A percentile compares a stretch with the other conserved stretches of the same genome.
Evolutionary conservation across 2,888 invertebrate species (phyloP).

Genomic region (Lathronympha strigana): DNA sequence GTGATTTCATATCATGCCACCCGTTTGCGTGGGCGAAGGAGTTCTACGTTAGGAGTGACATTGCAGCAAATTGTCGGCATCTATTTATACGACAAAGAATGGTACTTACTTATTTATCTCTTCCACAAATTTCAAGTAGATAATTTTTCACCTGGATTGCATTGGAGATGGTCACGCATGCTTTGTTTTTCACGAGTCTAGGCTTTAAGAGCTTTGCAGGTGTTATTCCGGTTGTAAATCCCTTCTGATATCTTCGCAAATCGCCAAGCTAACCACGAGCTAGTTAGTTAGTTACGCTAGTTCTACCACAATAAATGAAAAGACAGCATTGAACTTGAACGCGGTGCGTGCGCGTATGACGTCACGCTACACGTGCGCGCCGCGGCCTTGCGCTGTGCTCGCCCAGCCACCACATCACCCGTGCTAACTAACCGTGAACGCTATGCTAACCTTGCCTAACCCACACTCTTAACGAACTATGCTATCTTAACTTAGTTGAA

Average conservation of each 20-base stretch:
- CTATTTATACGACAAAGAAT: neutral
- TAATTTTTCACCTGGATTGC: neutral
- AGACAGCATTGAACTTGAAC: conserved; percentile 82
- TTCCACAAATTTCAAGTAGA: neutral
- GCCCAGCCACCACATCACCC: conserved; percentile 50
- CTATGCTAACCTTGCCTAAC: conserved; percentile 40
- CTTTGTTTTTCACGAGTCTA: neutral
- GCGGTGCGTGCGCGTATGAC: conserved; percentile 71
- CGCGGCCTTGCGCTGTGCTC: conserved; percentile 47
- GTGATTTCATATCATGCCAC: conserved; percentile 31
- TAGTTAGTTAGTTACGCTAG: too few species aligned
- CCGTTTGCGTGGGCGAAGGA: conserved; percentile 24
- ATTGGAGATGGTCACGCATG: neutral
- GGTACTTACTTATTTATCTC: neutral
- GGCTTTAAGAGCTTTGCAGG: neutral
- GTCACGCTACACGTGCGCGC: conserved; percentile 66
- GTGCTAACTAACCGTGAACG: conserved; percentile 53
- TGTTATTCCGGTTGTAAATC: neutral
- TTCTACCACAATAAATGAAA: conserved; percentile 68
- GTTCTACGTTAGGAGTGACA: conserved; percentile 18
- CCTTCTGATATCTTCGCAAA: conserved; percentile 4
- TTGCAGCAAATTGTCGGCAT: neutral
- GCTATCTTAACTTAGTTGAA: conserved; percentile 29
- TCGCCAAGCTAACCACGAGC: conserved; percentile 7
- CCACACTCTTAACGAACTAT: conserved; percentile 31